Evolutionary conservation across 2,797 vertebrate genomes (phyloP).

Genomic region (Mormyrops attenuatus): DNA sequence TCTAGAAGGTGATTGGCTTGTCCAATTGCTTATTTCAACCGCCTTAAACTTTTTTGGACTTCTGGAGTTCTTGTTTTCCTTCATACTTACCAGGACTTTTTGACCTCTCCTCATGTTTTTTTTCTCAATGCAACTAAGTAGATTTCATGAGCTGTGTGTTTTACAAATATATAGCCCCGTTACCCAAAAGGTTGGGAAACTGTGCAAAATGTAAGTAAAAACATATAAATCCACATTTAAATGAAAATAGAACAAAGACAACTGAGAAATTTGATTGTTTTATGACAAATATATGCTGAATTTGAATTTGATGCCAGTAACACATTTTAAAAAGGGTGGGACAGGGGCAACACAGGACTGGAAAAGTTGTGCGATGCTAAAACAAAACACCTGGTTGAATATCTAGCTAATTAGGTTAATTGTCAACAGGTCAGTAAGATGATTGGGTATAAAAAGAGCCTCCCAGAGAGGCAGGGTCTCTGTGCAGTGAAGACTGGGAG

Average conservation of each 20-base stretch:
- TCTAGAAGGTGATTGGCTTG: constrained; percentile 50
- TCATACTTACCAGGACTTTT: constrained; percentile 44
- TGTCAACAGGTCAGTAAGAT: background rate
- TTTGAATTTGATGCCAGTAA: background rate
- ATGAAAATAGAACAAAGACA: background rate
- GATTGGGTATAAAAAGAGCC: background rate
- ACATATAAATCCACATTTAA: background rate
- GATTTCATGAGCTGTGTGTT: constrained; percentile 63
- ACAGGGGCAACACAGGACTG: background rate
- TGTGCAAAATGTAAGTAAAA: background rate
- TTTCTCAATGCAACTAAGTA: constrained; percentile 63
- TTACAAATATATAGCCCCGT: constrained; percentile 42
- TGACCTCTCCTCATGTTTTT: constrained; percentile 38
- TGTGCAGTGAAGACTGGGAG: background rate
- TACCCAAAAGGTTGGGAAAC: background rate
- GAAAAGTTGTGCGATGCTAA: background rate
- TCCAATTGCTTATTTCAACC: constrained; percentile 67
- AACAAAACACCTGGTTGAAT: background rate
- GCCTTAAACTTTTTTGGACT: constrained; percentile 73
- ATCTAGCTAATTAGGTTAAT: background rate
- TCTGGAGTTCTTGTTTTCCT: constrained; percentile 48
- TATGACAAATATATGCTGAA: background rate
- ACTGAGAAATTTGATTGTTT: background rate
- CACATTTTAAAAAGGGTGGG: background rate
- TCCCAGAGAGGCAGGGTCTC: background rate